Evolutionary conservation across 2,113 vertebrate genomes (phyloP).

Genomic region (Gasterosteus nipponicus): DNA sequence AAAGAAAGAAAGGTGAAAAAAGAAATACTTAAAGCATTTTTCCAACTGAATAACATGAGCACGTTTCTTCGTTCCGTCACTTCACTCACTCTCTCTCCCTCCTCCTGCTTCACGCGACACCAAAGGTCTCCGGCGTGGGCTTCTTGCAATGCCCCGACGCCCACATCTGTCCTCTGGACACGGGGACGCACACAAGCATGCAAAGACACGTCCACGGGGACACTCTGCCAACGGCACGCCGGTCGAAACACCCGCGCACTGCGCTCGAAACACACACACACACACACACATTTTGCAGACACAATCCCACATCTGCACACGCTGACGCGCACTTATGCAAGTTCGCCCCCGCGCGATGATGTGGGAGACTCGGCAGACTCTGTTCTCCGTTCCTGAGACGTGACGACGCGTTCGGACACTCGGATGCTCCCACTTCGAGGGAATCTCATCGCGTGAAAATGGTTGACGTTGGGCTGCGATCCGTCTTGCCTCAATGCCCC

Average conservation of each 20-base stretch:
- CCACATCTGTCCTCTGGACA: constrained; percentile 61
- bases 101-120: constrained; percentile 19
- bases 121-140: constrained; percentile 56
- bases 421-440: background rate
- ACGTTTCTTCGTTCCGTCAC: constrained; percentile 1
- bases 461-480: background rate
- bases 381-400: constrained; percentile 9
- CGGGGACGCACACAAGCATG: constrained; percentile 12
- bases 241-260: constrained; percentile 31
- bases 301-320: constrained; percentile 24
- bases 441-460: constrained; percentile 20
- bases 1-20: too few species aligned
- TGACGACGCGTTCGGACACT: background rate
- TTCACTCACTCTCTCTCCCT: constrained; percentile 1
- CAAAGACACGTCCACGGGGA: constrained; percentile 2
- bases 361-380: constrained; percentile 25
- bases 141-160: constrained; percentile 59
- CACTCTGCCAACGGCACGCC: background rate
- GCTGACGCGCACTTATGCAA: constrained; percentile 45
- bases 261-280: constrained; percentile 7
- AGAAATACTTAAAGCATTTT: too few species aligned
- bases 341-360: constrained; percentile 46
- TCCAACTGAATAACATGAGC: too few species aligned
- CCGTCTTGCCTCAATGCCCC: background rate
- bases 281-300: constrained; percentile 3